Evolutionary conservation across 2,888 invertebrate genomes (phyloP), one percentile per base, ranked within the genome.

Genomic region (Sisyra nigra): DNA sequence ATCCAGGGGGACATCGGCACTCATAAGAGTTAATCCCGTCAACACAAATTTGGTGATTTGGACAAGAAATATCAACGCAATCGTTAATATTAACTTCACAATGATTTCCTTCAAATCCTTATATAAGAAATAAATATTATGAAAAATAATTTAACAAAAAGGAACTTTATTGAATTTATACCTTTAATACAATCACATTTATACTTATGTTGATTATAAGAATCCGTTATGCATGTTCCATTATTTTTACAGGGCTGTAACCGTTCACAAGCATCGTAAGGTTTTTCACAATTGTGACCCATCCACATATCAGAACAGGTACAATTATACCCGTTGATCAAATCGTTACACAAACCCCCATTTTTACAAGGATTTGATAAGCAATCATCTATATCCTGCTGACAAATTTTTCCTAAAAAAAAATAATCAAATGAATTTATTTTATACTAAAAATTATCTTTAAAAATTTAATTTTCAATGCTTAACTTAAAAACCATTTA

Each of bases 71-170:
- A 40, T 62, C 66, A n/a, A 60, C 47, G 57, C 81, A 80, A 52
- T 83, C 80, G 60, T 82, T 74, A 15, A 72, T 68, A 54, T 77
- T 69, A 46, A 61, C 59, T 51, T 81, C 78, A 62, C 84, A 84
- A 13, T 60, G 53, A 34, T 66, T 59, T 17, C 83, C 83, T 49
- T 72, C 71, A 63, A 70, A 82, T 29, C 82, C 68, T 58, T 49
- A 10, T 50, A 48, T 35, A 37, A 42, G 18, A 36, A 41, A n/a
- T 11, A 36, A 15, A 14, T 13, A 14, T 13, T 13, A n/a, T 14
- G 17, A 5, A 30, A 41, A 33, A 14, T 34, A 34, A n/a, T 42
- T 24, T 6, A 18, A 9, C 14, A 41, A 8, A 3, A 7, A n/a
- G 2, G 34, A 10, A 32, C 11, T 3, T 34, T 29, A 41, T 11